These are phyloP conservation scores for Enteromius fasciolatus DNA, from an alignment of 2,797 vertebrate species.

Conservation along the genomic window DNA sequence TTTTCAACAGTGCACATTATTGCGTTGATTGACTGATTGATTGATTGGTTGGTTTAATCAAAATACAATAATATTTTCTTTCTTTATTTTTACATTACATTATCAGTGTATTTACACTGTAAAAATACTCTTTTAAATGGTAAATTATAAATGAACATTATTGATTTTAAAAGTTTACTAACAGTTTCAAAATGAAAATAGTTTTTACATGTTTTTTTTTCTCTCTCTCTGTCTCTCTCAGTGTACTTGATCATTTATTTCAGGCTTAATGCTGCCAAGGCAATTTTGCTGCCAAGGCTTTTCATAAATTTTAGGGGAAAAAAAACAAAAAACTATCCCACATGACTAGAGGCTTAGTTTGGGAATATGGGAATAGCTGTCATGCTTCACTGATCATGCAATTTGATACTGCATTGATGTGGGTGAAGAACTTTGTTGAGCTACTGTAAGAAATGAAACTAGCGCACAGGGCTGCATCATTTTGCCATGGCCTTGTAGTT, in stretches of 20 bases:
- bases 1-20: background rate
- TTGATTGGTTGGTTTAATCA: background rate
- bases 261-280: background rate
- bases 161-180: background rate
- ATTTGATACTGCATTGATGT: slow-evolving; percentile 19
- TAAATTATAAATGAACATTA: background rate
- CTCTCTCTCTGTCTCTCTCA: background rate
- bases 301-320: background rate
- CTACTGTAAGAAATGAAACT: slow-evolving; percentile 7
- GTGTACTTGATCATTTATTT: background rate
- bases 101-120: background rate
- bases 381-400: slow-evolving; percentile 16
- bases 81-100: background rate
- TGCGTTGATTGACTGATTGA: background rate
- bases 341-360: background rate
- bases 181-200: background rate
- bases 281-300: background rate
- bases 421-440: background rate
- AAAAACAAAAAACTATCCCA: slow-evolving; percentile 13
- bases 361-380: slow-evolving; percentile 11
- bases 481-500: background rate
- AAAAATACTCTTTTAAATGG: background rate
- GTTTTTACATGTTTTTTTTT: background rate
- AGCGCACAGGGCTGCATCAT: background rate
- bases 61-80: background rate